Conservation (phyloP, 2,888 invertebrate genomes). For the Dryocosmus kuriphilus region DNA sequence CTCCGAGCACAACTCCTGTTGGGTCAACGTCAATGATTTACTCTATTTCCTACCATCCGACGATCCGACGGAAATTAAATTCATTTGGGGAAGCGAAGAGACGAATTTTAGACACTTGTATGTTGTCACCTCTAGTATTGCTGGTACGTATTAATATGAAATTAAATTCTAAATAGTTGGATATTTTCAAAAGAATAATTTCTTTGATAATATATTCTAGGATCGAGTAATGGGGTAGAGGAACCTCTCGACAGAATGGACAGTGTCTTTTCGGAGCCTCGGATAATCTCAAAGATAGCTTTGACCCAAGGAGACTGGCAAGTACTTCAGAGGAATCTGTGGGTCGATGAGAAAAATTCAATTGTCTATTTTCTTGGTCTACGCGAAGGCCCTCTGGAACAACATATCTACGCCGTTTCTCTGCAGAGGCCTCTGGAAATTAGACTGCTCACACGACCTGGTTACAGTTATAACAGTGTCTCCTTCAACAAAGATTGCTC, state of each 20-base stretch:
- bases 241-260: constrained; percentile 79
- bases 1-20: constrained; percentile 85
- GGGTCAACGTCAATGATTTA: constrained; percentile 96
- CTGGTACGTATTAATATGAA: no score
- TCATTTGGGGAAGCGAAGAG: constrained; percentile 96
- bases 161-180: constrained; percentile 16
- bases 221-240: constrained; percentile 80
- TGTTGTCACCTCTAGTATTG: constrained; percentile 83
- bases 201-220: constrained; percentile 73
- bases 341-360: constrained; percentile 89
- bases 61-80: constrained; percentile 80
- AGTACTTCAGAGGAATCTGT: constrained; percentile 89
- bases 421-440: constrained; percentile 85
- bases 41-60: constrained; percentile 87
- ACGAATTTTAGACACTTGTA: constrained; percentile 94
- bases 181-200: background rate
- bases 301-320: constrained; percentile 97
- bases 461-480: constrained; percentile 87
- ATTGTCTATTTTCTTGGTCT: constrained; percentile 95
- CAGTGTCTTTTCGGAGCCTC: constrained; percentile 80
- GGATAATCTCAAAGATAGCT: constrained; percentile 85
- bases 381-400: constrained; percentile 93
- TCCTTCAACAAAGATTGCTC: constrained; percentile 84
- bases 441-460: constrained; percentile 88
- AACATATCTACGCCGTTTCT: constrained; percentile 93